Base-by-base conservation (phyloP, 2,113 vertebrate genomes). In the Falco punctatus region DNA sequence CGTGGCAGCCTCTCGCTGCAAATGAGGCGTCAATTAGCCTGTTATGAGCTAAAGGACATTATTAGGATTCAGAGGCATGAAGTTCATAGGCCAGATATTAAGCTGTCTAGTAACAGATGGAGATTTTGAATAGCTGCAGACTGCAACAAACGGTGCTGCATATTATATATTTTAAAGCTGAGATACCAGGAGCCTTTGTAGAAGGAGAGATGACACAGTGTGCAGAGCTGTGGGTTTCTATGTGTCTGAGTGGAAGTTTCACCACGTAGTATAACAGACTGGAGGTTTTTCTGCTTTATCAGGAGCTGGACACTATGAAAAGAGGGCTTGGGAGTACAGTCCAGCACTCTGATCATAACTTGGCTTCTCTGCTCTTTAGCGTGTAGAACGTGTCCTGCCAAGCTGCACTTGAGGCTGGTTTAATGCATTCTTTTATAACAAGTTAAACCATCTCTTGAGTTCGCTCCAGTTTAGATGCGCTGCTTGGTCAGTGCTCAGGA, bases 301-400 rank as follows among this genome's bases (percentile, higher is more conserved):
- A 81, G 54, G 40, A 28, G n/a, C 12, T 40, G 18, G 15, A 19
- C 22, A 62, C 35, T 15, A 3, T 5, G n/a, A 94, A 22, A 4
- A 64, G 61, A 74, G 21, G 24, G 19, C 11, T 54, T 44, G 33
- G 20, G 52, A 71, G 15, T 24, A 32, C 64, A 49, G 27, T 73
- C 42, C 28, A 66, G 15, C 30, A n/a, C 4, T 61, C 13, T 30
- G 42, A 13, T 61, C 44, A 21, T 5, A 49, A 11, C 19, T 65
- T 27, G 12, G 23, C 67, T 91, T 73, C 54, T 52, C 33, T 80
- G 82, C 24, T 71, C n/a, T 46, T 78, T 19, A n/a, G 7, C 3
- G 1, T 7, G 8, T 55, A 11, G 33, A 14, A 28, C 0, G 1
- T 6, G 22, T 28, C 10, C n/a, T 73, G 46, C 44, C 24, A 35